Conservation (phyloP, 2,113 vertebrate genomes). For the Thunnus thynnus region DNA sequence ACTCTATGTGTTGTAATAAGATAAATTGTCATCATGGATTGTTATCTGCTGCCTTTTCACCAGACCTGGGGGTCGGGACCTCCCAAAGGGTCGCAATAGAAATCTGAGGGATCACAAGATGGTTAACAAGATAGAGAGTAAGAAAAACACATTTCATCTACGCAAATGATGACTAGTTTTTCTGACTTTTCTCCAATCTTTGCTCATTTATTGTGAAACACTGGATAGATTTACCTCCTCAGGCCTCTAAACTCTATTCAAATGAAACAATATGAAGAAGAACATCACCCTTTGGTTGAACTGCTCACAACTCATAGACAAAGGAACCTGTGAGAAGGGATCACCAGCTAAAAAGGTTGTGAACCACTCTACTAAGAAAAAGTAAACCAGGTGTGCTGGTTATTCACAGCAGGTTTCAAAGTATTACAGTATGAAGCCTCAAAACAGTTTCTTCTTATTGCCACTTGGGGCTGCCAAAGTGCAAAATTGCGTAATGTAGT, state of each 20-base stretch:
- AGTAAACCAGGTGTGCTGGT: background rate
- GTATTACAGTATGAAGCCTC: background rate
- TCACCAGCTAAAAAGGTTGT: background rate
- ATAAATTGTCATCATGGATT: background rate
- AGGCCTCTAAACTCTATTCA: background rate
- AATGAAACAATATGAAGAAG: background rate
- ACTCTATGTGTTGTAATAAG: background rate
- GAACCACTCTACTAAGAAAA: background rate
- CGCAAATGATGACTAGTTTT: too few relatives aligned
- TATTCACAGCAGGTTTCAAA: background rate
- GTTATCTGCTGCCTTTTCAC: background rate
- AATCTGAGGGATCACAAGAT: too few relatives aligned
- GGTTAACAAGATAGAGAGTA: too few relatives aligned
- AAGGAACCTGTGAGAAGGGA: background rate
- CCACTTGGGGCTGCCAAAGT: conserved; percentile 55
- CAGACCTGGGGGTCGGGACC: too few relatives aligned
- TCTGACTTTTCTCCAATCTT: background rate
- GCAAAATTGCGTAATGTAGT: conserved; percentile 20
- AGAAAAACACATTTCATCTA: too few relatives aligned
- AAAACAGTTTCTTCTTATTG: background rate
- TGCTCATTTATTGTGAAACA: background rate
- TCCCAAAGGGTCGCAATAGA: too few relatives aligned
- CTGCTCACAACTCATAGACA: background rate
- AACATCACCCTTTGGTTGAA: background rate
- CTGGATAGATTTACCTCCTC: background rate